phyloP scores from a whole-genome alignment of 2,888 invertebrate species.

The Dynastes grantii region DNA sequence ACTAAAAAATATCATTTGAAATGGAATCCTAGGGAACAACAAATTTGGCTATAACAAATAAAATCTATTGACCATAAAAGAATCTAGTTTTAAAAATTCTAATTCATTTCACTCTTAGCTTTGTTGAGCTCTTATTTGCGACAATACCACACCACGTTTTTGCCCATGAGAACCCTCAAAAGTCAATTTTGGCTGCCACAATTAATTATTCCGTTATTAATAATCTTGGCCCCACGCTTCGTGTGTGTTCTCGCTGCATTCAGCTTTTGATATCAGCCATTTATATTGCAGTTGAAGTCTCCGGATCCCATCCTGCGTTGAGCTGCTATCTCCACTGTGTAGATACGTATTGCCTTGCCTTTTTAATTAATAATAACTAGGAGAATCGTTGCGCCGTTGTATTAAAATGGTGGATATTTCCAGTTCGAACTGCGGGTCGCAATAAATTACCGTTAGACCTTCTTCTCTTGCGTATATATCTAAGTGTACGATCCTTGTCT shows the following conservation, averaged over 20 bases:
- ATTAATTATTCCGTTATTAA: conserved; percentile 47
- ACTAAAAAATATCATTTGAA: no score
- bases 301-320: conserved; percentile 8
- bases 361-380: conserved; percentile 48
- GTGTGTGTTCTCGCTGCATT: conserved; percentile 48
- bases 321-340: conserved; percentile 1
- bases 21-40: no score
- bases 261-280: conserved; percentile 31
- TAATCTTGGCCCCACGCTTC: conserved; percentile 18
- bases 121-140: neutral
- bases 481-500: conserved; percentile 11
- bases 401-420: conserved; percentile 38
- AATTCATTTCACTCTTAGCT: neutral
- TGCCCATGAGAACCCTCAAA: neutral
- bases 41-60: no score
- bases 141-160: neutral
- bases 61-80: no score
- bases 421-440: conserved; percentile 34
- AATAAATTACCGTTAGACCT: conserved; percentile 39
- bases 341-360: conserved; percentile 27
- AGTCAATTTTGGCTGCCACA: conserved; percentile 15
- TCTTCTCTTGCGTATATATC: neutral
- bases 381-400: conserved; percentile 30
- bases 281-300: conserved; percentile 39
- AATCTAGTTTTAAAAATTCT: neutral